Conservation (phyloP, 2,113 vertebrate species). For the Campylomormyrus tamandua region DNA sequence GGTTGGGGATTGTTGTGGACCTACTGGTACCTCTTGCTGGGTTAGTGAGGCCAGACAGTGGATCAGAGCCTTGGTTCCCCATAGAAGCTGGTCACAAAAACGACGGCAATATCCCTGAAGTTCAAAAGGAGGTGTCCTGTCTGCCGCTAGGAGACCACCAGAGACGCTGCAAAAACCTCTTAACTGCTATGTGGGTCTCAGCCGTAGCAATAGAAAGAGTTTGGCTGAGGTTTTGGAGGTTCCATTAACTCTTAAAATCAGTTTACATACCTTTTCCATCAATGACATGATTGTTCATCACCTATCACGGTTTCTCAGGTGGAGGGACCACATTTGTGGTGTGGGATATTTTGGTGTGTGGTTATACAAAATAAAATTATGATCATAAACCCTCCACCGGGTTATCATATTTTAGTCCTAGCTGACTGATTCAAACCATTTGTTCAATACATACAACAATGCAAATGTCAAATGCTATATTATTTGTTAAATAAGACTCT, state of each 20-base stretch:
- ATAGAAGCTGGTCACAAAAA: neutral
- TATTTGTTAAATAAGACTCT: neutral
- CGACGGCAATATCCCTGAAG: neutral
- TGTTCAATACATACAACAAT: neutral
- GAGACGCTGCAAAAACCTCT: neutral
- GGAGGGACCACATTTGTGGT: neutral
- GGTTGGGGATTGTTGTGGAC: neutral
- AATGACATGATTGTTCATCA: neutral
- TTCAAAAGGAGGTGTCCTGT: neutral
- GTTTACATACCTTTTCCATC: neutral
- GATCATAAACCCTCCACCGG: neutral
- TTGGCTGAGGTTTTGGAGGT: neutral
- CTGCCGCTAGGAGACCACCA: neutral
- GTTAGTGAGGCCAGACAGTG: neutral
- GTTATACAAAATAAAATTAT: neutral
- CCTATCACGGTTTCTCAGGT: neutral
- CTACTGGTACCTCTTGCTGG: neutral
- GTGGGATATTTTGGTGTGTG: neutral
- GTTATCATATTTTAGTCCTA: neutral
- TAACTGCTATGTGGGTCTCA: neutral
- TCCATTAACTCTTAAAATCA: neutral
- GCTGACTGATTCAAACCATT: neutral
- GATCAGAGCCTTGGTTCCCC: neutral
- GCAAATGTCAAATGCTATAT: neutral
- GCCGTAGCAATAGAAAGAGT: neutral